Evolutionary conservation across 2,113 vertebrate species (phyloP).

Genomic region (Phalacrocorax pelagicus): DNA sequence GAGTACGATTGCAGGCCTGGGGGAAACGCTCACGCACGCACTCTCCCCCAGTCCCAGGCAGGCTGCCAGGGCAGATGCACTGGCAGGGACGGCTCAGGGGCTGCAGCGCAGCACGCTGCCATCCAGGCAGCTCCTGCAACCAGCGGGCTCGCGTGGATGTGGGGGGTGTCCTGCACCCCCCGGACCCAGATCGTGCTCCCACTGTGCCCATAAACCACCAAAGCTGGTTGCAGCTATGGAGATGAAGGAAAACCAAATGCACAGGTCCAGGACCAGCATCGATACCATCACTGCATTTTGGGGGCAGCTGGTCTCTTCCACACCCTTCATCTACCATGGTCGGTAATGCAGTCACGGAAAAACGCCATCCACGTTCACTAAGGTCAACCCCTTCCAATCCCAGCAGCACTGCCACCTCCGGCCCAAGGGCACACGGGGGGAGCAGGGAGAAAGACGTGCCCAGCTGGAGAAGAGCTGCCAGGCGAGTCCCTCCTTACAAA

Average conservation of each 20-base stretch:
- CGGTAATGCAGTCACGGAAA: rapidly evolving
- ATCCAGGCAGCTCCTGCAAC: neutral
- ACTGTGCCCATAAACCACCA: rapidly evolving
- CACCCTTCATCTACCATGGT: rapidly evolving
- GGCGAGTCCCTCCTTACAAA: neutral
- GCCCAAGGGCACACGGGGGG: neutral
- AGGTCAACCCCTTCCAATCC: neutral
- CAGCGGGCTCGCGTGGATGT: rapidly evolving
- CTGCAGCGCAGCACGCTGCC: rapidly evolving
- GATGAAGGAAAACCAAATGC: neutral
- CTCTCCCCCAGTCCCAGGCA: neutral
- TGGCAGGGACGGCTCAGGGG: neutral
- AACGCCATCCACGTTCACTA: rapidly evolving
- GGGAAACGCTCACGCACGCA: rapidly evolving
- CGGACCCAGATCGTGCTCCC: neutral
- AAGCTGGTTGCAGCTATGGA: neutral
- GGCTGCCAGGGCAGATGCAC: neutral
- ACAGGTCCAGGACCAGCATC: neutral
- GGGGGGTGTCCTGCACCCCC: neutral
- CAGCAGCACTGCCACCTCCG: neutral
- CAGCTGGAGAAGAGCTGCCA: neutral
- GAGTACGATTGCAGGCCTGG: neutral
- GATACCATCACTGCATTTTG: rapidly evolving
- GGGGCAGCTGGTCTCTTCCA: neutral
- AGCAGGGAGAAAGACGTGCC: rapidly evolving